Conservation (phyloP, 2,888 invertebrate species). For the Drosophila birchii region DNA sequence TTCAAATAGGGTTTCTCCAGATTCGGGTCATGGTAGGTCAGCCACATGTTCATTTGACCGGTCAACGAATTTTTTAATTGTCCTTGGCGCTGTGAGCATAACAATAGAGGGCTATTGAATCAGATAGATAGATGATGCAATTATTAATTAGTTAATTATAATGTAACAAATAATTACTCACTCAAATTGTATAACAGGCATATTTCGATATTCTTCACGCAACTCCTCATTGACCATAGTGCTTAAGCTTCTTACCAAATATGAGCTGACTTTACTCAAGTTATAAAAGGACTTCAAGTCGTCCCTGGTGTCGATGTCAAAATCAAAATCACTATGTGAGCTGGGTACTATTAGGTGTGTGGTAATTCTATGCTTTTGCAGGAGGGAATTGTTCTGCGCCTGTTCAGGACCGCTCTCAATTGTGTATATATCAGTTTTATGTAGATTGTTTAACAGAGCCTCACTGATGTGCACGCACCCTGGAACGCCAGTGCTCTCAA, state of each 20-base stretch:
- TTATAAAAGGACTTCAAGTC: too few species aligned
- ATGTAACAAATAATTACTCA: conserved; percentile 85
- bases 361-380: conserved; percentile 89
- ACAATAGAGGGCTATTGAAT: not conserved
- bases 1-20: conserved; percentile 90
- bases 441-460: conserved; percentile 87
- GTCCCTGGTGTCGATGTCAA: too few species aligned
- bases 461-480: conserved; percentile 95
- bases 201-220: conserved; percentile 91
- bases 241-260: not conserved
- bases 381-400: conserved; percentile 88
- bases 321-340: not conserved
- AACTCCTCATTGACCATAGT: conserved; percentile 87
- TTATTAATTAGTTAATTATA: too few species aligned
- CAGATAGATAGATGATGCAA: too few species aligned
- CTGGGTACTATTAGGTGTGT: conserved; percentile 89
- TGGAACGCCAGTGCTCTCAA: conserved; percentile 95
- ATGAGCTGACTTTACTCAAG: not conserved
- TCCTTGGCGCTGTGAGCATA: not conserved
- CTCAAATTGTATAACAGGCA: conserved; percentile 91
- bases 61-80: not conserved
- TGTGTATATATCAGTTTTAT: conserved; percentile 68
- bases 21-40: conserved; percentile 87
- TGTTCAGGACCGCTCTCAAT: conserved; percentile 86
- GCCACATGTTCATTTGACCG: too few species aligned